Evolutionary conservation across 2,113 vertebrate species (phyloP).

Genomic region (Pterocles gutturalis): DNA sequence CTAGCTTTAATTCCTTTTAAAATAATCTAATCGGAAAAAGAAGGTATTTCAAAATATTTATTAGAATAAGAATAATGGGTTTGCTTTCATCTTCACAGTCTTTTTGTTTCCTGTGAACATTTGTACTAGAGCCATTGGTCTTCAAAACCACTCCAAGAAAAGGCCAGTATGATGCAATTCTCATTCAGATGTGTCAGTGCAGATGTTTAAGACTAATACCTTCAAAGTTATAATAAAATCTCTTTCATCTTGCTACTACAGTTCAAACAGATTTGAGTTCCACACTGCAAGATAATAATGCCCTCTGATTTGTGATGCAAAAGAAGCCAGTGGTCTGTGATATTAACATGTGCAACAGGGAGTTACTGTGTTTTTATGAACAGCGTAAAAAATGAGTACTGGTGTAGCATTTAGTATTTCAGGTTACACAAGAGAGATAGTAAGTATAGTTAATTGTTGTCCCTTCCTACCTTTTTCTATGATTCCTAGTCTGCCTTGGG

Average conservation of each 20-base stretch:
- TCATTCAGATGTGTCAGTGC: background rate
- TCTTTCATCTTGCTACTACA: background rate
- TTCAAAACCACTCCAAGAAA: background rate
- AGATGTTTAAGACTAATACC: background rate
- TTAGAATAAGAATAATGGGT: background rate
- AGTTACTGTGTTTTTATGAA: background rate
- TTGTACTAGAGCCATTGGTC: background rate
- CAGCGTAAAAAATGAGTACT: background rate
- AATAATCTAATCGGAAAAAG: background rate
- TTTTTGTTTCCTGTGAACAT: background rate
- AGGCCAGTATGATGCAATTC: background rate
- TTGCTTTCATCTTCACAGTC: background rate
- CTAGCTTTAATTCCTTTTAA: background rate
- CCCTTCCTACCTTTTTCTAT: background rate
- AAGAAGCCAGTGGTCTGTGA: background rate
- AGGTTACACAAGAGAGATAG: background rate
- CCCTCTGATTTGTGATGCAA: background rate
- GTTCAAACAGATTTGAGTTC: background rate
- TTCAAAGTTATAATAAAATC: background rate
- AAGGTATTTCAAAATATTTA: background rate
- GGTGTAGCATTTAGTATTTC: background rate
- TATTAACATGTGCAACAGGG: accelerated
- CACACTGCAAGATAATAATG: background rate
- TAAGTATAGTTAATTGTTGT: background rate
- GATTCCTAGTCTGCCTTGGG: background rate